Percentiles rank a stretch among this genome's conserved stretches.
These are phyloP conservation scores for Drosophila paranaensis DNA, from an alignment of 2,888 invertebrate species.

Conservation along the genomic window DNA sequence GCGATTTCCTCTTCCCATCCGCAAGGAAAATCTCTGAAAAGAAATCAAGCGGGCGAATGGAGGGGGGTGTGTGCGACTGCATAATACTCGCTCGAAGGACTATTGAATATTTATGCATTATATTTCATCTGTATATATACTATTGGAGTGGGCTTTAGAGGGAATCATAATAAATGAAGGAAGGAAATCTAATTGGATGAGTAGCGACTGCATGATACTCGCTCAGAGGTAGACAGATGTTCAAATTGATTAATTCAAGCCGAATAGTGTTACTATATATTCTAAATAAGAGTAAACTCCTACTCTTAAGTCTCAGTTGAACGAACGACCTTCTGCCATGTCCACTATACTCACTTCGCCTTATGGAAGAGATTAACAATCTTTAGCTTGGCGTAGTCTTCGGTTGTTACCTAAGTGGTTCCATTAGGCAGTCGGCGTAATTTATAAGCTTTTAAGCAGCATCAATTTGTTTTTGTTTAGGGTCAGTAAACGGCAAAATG, in stretches of 20 bases:
- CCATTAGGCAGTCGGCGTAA: slow-evolving; percentile 20
- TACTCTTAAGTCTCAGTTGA: too few species aligned
- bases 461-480: slow-evolving; percentile 19
- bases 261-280: too few species aligned
- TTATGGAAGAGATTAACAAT: slow-evolving; percentile 1
- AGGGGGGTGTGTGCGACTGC: background rate
- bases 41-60: background rate
- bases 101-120: background rate
- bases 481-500: slow-evolving; percentile 26
- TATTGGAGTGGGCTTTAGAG: background rate
- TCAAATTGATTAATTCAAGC: background rate
- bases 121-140: too few species aligned
- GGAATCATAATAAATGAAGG: background rate
- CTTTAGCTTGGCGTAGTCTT: background rate
- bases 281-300: too few species aligned
- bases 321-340: too few species aligned
- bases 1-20: slow-evolving; percentile 4
- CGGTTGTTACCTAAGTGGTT: slow-evolving; percentile 7
- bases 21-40: background rate
- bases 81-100: slow-evolving; percentile 3
- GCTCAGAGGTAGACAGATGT: background rate
- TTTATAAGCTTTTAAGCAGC: slow-evolving; percentile 39
- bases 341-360: background rate
- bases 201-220: background rate
- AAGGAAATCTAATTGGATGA: background rate